Conservation (phyloP, 2,888 invertebrate genomes). For the Abscondita cerata region DNA sequence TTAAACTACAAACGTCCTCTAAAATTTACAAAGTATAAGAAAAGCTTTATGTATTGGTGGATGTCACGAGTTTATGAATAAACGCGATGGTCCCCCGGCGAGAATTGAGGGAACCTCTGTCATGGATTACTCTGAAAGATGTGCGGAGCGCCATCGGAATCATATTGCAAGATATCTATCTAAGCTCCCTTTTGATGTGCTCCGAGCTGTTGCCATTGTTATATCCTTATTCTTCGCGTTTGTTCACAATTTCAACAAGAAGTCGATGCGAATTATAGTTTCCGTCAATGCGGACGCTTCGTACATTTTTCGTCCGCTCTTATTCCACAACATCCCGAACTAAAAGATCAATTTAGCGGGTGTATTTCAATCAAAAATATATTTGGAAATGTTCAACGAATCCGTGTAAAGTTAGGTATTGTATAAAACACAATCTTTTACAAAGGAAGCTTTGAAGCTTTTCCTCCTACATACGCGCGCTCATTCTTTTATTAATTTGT, state of each 20-base stretch:
- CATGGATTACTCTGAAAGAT: constrained; percentile 52
- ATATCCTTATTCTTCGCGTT: constrained; percentile 46
- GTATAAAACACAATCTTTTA: constrained; percentile 51
- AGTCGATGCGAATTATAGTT: constrained; percentile 8
- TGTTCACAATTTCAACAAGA: constrained; percentile 39
- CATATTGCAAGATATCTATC: constrained; percentile 56
- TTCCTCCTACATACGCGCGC: neutral
- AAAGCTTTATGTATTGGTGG: constrained; percentile 28
- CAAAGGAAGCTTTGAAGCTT: constrained; percentile 33
- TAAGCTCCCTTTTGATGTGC: constrained; percentile 53
- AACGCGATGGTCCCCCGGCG: constrained; percentile 49
- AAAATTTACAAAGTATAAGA: constrained; percentile 11
- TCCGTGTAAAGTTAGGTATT: constrained; percentile 48
- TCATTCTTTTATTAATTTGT: too few species aligned
- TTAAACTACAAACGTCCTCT: constrained; percentile 1
- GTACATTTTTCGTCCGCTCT: constrained; percentile 30
- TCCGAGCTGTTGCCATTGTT: constrained; percentile 51
- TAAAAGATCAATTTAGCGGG: constrained; percentile 51
- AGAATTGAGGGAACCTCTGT: constrained; percentile 53
- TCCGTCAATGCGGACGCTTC: neutral
- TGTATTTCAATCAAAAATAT: constrained; percentile 55
- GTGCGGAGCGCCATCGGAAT: constrained; percentile 54
- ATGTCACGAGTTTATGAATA: constrained; percentile 50
- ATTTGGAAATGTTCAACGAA: constrained; percentile 50
- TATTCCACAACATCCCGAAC: constrained; percentile 23